These are phyloP conservation scores for Isurus oxyrinchus DNA, from an alignment of 2,113 vertebrate genomes.

Conservation along the genomic window DNA sequence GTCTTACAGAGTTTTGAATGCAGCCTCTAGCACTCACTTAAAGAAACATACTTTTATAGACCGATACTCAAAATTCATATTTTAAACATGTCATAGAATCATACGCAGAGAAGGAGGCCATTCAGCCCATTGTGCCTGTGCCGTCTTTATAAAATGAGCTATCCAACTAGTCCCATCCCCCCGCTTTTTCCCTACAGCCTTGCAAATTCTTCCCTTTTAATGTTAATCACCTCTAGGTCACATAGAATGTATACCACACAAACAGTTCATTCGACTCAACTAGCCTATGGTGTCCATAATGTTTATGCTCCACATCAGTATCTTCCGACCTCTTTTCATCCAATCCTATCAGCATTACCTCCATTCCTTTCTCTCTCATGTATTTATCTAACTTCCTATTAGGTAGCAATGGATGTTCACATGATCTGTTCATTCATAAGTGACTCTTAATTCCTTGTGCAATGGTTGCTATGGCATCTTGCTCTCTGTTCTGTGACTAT, in stretches of 20 bases:
- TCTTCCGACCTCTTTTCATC: not conserved
- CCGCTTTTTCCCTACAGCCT: not conserved
- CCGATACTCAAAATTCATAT: not conserved
- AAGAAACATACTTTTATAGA: not conserved
- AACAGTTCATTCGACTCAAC: not conserved
- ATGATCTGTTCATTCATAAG: not conserved
- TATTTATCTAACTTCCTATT: not conserved
- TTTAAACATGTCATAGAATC: not conserved
- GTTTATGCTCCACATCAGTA: not conserved
- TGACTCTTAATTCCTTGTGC: not conserved
- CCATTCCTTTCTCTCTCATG: not conserved
- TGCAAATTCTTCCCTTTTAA: not conserved
- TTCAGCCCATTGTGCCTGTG: not conserved
- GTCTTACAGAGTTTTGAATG: not conserved
- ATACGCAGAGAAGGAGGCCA: not conserved
- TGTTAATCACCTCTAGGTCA: not conserved
- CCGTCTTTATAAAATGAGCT: not conserved
- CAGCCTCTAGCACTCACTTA: not conserved
- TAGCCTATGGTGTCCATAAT: not conserved
- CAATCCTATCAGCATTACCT: not conserved
- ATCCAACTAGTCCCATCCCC: not conserved
- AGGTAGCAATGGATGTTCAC: not conserved
- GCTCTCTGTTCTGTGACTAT: not conserved
- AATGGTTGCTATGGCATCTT: not conserved
- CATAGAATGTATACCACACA: not conserved